These are phyloP conservation scores for Picus viridis DNA, from an alignment of 2,797 vertebrate genomes.

Conservation along the genomic window DNA sequence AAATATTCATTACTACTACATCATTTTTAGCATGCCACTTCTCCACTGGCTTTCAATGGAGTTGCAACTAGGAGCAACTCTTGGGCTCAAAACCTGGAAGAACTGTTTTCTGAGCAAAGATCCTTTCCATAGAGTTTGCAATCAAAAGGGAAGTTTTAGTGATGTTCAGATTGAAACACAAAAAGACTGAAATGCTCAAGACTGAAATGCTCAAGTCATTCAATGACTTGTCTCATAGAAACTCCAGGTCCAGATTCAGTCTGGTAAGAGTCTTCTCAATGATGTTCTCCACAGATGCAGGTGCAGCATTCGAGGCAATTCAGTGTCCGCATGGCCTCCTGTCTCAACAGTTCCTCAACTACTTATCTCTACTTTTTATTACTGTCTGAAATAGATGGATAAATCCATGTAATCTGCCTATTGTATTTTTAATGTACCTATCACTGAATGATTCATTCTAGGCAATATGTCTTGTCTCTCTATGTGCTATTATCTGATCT, in stretches of 20 bases:
- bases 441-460: constrained; percentile 5
- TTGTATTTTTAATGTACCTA: not conserved
- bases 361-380: not conserved
- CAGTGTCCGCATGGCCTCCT: not conserved
- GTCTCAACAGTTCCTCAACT: not conserved
- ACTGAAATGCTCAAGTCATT: not conserved
- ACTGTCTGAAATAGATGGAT: not conserved
- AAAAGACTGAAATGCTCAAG: not conserved
- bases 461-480: not conserved
- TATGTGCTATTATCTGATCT: not conserved
- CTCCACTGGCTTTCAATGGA: not conserved
- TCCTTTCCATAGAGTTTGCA: not conserved
- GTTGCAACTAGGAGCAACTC: not conserved
- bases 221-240: not conserved
- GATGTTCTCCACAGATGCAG: not conserved
- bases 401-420: not conserved
- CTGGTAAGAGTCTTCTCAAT: not conserved
- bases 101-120: not conserved
- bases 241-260: not conserved
- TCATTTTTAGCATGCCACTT: not conserved
- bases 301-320: not conserved
- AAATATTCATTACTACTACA: not conserved
- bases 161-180: not conserved
- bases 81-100: not conserved
- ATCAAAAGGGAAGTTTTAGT: not conserved